Base-by-base conservation (phyloP, 2,888 invertebrate genomes). In the Lycaena phlaeas region DNA sequence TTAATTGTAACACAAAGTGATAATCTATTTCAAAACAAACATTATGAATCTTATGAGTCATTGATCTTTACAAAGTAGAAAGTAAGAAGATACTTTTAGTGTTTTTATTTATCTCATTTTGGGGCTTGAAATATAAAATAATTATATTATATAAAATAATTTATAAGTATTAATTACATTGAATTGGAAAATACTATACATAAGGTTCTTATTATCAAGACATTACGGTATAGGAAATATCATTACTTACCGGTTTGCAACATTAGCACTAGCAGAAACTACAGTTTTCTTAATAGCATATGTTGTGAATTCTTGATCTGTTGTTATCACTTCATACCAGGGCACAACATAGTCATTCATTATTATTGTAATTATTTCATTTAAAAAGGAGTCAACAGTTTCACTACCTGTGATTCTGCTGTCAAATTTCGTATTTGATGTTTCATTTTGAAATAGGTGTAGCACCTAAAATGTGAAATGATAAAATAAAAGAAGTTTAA, bases 311-410 rank as follows among this genome's bases (percentile, higher is more conserved):
- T 92, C 91, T 52, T 90, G 89, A 72, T 94, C 92, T 56, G 89
- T 87, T 1, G 90, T 89, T 53, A 90, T 65, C 44, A 88, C 64
- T 61, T 84, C 86, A 62, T 90, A 91, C 92, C 92, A 92, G 1
- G 91, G 89, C 48, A 90, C 88, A 31, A 95, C 89, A 79, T 94
- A 94, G 72, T 95, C 95, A 63, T 93, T 86, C 38, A 95, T 87
- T 39, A 94, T 87, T 51, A 91, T 93, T 46, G 89, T 89, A 55
- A 95, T 86, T 59, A 95, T 94, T 81, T 94, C 91, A 75, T 94
- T 94, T 38, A 95, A 84, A 54, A 92, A 93, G 57, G 92, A 91
- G 77, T 95, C 95, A 44, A 96, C 95, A 22, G 92, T 87, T 57
- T 91, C 92, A 58, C 94, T 93, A 15, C 95, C 95, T 14, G 94